Conservation (phyloP, 92 coral and sea anemone species). For the Meandrina meandrites region DNA sequence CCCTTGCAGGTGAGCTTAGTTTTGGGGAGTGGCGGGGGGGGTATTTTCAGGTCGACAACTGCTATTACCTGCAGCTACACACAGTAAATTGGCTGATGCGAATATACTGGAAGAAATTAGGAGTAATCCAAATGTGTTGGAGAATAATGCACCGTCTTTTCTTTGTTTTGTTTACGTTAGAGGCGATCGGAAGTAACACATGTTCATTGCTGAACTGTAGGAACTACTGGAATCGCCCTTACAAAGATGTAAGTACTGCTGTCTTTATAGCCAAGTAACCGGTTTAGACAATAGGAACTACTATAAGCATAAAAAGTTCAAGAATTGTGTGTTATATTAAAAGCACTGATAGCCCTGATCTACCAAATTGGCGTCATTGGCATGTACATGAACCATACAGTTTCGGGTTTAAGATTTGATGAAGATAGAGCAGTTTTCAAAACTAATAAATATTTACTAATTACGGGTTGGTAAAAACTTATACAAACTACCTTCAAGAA, state of each 20-base stretch:
- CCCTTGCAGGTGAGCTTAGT: too few relatives aligned
- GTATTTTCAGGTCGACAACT: too few relatives aligned
- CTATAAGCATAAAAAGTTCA: background rate
- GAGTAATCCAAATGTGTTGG: too few relatives aligned
- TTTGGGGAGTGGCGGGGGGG: too few relatives aligned
- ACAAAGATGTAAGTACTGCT: slow-evolving; percentile 61
- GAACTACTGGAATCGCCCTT: slow-evolving; percentile 89
- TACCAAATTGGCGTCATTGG: too few relatives aligned
- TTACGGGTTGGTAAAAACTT: background rate
- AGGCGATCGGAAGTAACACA: slow-evolving; percentile 64
- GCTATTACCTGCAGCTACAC: too few relatives aligned
- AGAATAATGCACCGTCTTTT: background rate
- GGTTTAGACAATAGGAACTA: too few relatives aligned
- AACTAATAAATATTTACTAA: too few relatives aligned
- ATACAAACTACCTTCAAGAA: background rate
- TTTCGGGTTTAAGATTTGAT: too few relatives aligned
- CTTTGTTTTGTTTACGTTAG: slow-evolving; percentile 43
- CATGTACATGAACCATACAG: background rate
- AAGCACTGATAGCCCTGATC: too few relatives aligned
- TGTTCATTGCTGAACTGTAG: slow-evolving; percentile 86
- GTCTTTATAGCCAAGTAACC: background rate
- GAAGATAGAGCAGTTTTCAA: background rate
- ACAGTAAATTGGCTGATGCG: too few relatives aligned
- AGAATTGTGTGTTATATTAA: background rate
- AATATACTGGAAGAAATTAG: too few relatives aligned